phyloP scores from a whole-genome alignment of 2,888 invertebrate species.

The Caenorhabditis macrosperma region DNA sequence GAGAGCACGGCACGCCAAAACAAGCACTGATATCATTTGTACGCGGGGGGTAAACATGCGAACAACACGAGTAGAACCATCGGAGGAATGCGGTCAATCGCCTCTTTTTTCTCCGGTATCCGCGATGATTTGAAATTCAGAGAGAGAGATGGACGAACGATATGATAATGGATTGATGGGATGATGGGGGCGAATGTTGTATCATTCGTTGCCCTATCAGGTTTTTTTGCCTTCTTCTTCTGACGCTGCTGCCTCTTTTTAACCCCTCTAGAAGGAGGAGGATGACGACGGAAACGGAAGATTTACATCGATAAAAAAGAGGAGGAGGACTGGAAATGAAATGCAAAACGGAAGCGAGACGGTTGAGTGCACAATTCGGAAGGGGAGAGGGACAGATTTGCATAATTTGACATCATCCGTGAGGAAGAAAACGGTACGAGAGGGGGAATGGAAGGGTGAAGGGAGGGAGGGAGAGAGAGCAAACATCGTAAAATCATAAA shows the following conservation, averaged over 20 bases:
- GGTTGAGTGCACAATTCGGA: conserved; percentile 34
- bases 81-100: conserved; percentile 19
- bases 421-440: background rate
- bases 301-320: conserved; percentile 4
- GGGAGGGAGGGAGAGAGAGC: background rate
- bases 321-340: conserved; percentile 8
- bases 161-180: background rate
- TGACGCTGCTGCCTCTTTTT: too few relatives aligned
- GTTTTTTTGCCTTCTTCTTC: too few relatives aligned
- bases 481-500: background rate
- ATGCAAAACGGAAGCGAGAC: conserved; percentile 10
- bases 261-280: background rate
- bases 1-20: background rate
- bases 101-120: conserved; percentile 5
- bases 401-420: conserved; percentile 11
- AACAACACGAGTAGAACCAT: too few relatives aligned
- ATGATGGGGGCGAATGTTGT: background rate
- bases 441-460: too few relatives aligned
- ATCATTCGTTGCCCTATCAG: background rate
- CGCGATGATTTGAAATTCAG: background rate
- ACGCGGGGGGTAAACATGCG: background rate
- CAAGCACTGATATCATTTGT: background rate
- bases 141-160: background rate
- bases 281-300: background rate
- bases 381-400: conserved; percentile 20